A percentile compares a stretch with the other conserved stretches of the same genome.
These are phyloP conservation scores for Aplochiton taeniatus DNA, from an alignment of 2,797 vertebrate species.

Conservation along the genomic window DNA sequence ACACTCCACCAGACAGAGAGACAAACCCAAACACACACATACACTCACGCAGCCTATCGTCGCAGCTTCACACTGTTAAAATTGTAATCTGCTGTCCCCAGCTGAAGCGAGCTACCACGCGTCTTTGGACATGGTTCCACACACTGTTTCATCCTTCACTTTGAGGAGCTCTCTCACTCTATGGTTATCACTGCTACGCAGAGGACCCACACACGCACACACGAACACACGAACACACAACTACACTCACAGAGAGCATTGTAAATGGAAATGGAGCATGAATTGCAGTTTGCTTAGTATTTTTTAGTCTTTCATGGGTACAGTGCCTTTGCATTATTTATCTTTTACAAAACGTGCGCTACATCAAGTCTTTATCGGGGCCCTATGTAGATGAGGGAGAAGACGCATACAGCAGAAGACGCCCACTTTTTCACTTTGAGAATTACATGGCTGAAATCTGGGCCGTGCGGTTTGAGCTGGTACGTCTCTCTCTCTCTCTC, in stretches of 20 bases:
- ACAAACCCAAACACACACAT: not conserved
- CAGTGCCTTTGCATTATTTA: too few relatives aligned
- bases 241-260: not conserved
- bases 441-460: too few relatives aligned
- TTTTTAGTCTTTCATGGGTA: constrained; percentile 10
- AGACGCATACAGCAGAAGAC: too few relatives aligned
- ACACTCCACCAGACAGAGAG: too few relatives aligned
- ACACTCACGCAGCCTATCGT: not conserved
- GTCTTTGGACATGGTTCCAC: constrained; percentile 56
- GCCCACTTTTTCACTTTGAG: too few relatives aligned
- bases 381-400: too few relatives aligned
- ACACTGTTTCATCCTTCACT: constrained; percentile 51
- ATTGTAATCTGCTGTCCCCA: constrained; percentile 54
- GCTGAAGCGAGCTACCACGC: constrained; percentile 34
- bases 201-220: constrained; percentile 9
- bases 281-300: constrained; percentile 9
- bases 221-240: not conserved
- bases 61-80: constrained; percentile 26
- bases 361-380: too few relatives aligned
- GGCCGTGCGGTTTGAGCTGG: too few relatives aligned
- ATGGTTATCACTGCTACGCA: constrained; percentile 25
- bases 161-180: constrained; percentile 44
- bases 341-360: too few relatives aligned
- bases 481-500: not conserved
- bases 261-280: constrained; percentile 19